A percentile compares a stretch with the other conserved stretches of the same genome.
phyloP scores from a whole-genome alignment of 2,888 invertebrate species.

The Mimas tiliae region DNA sequence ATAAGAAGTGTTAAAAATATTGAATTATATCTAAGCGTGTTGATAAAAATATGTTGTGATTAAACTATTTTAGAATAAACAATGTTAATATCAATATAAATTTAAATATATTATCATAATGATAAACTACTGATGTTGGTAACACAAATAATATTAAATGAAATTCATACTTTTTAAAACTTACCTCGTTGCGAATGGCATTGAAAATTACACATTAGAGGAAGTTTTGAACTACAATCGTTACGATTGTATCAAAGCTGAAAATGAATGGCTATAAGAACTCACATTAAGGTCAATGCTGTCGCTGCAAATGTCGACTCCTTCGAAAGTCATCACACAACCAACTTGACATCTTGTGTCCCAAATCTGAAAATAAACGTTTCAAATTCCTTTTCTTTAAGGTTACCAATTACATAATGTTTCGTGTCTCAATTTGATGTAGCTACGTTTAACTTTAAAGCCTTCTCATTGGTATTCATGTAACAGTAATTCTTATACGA shows the following conservation, averaged over 20 bases:
- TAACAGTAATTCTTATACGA: background rate
- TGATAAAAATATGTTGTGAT: background rate
- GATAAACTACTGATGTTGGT: background rate
- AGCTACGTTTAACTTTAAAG: background rate
- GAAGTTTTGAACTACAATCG: background rate
- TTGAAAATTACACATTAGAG: background rate
- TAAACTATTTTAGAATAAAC: background rate
- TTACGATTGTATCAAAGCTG: slow-evolving; percentile 6
- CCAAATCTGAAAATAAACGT: slow-evolving; percentile 78
- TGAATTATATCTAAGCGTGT: background rate
- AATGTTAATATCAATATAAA: background rate
- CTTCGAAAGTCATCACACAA: slow-evolving; percentile 82
- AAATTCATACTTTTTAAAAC: no score
- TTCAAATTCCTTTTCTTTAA: background rate
- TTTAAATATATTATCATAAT: background rate
- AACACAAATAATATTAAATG: no score
- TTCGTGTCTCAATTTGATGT: background rate
- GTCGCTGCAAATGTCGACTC: slow-evolving; percentile 84
- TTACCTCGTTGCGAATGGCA: background rate
- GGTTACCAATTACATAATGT: background rate
- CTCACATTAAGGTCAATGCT: slow-evolving; percentile 84
- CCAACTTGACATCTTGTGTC: slow-evolving; percentile 80
- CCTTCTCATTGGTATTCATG: background rate
- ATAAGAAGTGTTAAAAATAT: no score
- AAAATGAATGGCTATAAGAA: slow-evolving; percentile 29